Evolutionary conservation across 2,888 invertebrate species (phyloP).

Genomic region (Baronia brevicornis): DNA sequence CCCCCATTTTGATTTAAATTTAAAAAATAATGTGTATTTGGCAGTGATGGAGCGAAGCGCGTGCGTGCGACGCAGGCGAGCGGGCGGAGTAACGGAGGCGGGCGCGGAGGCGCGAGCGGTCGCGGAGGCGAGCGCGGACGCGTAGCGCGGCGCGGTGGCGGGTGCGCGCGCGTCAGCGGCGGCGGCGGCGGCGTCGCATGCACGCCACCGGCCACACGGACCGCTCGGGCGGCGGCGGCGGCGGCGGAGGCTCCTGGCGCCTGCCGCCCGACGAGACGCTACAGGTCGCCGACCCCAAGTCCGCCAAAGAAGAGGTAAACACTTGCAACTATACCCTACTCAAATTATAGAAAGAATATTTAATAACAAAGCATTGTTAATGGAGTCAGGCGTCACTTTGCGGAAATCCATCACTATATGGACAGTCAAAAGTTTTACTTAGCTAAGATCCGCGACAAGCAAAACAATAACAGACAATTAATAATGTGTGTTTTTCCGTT

Average conservation of each 20-base stretch:
- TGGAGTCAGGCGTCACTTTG: too few species aligned
- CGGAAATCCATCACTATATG: too few species aligned
- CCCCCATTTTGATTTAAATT: too few species aligned
- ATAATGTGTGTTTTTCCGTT: too few species aligned
- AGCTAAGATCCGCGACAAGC: too few species aligned
- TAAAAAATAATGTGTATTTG: conserved; percentile 12
- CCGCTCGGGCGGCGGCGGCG: conserved; percentile 82
- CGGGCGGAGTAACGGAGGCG: conserved; percentile 36
- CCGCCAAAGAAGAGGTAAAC: conserved; percentile 81
- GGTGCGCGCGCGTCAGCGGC: conserved; percentile 77
- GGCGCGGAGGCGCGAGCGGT: conserved; percentile 27
- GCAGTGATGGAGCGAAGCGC: conserved; percentile 47
- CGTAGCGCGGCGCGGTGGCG: conserved; percentile 75
- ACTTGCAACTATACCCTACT: not conserved
- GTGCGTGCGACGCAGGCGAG: conserved; percentile 31
- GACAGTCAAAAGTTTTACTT: too few species aligned
- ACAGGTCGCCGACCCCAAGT: conserved; percentile 91
- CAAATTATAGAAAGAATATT: too few species aligned
- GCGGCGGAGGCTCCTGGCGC: conserved; percentile 86
- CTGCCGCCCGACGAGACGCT: conserved; percentile 94
- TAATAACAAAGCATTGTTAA: too few species aligned
- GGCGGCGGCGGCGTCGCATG: conserved; percentile 80
- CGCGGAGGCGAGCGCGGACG: conserved; percentile 39
- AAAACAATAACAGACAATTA: too few species aligned
- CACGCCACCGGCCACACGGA: conserved; percentile 92